Evolutionary conservation across 2,888 invertebrate genomes (phyloP).

Genomic region (Ctena decussata): DNA sequence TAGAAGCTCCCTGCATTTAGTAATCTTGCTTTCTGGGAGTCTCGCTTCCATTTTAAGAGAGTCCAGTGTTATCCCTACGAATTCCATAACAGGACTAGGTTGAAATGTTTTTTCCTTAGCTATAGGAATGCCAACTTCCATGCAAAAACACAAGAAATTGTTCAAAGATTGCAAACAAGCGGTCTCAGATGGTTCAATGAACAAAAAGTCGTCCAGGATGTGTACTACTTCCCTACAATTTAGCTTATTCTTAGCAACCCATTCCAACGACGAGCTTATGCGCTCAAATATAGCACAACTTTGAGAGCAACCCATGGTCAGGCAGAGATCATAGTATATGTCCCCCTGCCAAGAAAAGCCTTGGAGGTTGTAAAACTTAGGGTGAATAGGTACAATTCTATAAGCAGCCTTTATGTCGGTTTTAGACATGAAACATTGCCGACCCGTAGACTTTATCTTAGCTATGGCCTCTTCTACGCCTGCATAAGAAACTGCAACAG

Average conservation of each 20-base stretch:
- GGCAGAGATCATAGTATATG: too few relatives aligned
- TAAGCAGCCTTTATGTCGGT: too few relatives aligned
- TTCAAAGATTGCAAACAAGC: background rate
- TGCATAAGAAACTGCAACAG: too few relatives aligned
- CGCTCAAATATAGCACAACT: constrained; percentile 60
- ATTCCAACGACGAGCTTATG: constrained; percentile 41
- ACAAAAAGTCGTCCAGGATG: background rate
- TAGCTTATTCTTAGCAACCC: background rate
- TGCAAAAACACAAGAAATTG: background rate
- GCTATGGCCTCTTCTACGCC: too few relatives aligned
- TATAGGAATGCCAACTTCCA: background rate
- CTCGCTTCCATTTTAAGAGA: background rate
- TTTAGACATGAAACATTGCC: too few relatives aligned
- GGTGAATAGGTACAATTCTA: too few relatives aligned
- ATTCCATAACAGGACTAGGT: background rate
- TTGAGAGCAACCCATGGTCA: too few relatives aligned
- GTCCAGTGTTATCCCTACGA: background rate
- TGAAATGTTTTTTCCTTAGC: background rate
- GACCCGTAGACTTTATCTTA: too few relatives aligned
- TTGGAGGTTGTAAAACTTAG: too few relatives aligned
- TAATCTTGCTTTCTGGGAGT: background rate
- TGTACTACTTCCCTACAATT: background rate
- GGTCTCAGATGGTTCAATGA: too few relatives aligned
- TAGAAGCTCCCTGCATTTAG: background rate
- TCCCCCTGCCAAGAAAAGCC: too few relatives aligned